These are phyloP conservation scores for Pseudomugil gertrudae DNA, from an alignment of 2,797 vertebrate species.

Conservation along the genomic window DNA sequence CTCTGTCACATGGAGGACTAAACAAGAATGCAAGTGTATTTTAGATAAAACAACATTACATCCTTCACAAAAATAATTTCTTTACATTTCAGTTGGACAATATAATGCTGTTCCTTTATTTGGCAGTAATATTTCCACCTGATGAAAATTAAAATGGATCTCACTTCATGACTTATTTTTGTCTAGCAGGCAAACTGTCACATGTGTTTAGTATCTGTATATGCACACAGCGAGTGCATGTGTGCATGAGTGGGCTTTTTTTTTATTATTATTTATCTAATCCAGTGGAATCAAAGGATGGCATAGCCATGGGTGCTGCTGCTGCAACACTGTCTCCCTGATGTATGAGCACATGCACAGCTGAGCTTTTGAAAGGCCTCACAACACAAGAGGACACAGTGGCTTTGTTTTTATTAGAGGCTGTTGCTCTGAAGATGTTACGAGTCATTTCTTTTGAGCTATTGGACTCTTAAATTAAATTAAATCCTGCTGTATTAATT, in stretches of 20 bases:
- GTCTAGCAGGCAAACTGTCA: slow-evolving; percentile 62
- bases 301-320: slow-evolving; percentile 38
- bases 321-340: slow-evolving; percentile 43
- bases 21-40: neutral
- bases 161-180: slow-evolving; percentile 40
- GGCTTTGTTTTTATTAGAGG: slow-evolving; percentile 48
- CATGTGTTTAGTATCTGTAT: slow-evolving; percentile 53
- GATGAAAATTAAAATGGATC: slow-evolving; percentile 48
- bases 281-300: slow-evolving; percentile 32
- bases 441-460: slow-evolving; percentile 48
- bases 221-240: slow-evolving; percentile 8
- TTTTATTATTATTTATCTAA: slow-evolving; percentile 6
- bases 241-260: neutral
- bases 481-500: slow-evolving; percentile 27
- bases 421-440: slow-evolving; percentile 40
- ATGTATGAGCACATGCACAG: slow-evolving; percentile 58
- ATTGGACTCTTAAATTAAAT: slow-evolving; percentile 25
- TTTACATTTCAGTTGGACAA: neutral
- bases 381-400: slow-evolving; percentile 51
- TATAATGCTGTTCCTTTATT: slow-evolving; percentile 1
- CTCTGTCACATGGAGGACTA: slow-evolving; percentile 16
- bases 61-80: neutral
- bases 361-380: slow-evolving; percentile 59
- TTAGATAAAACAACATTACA: neutral
- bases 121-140: slow-evolving; percentile 22